These are phyloP conservation scores for Batillaria attramentaria DNA, from an alignment of 1,140 invertebrate genomes.

Conservation along the genomic window DNA sequence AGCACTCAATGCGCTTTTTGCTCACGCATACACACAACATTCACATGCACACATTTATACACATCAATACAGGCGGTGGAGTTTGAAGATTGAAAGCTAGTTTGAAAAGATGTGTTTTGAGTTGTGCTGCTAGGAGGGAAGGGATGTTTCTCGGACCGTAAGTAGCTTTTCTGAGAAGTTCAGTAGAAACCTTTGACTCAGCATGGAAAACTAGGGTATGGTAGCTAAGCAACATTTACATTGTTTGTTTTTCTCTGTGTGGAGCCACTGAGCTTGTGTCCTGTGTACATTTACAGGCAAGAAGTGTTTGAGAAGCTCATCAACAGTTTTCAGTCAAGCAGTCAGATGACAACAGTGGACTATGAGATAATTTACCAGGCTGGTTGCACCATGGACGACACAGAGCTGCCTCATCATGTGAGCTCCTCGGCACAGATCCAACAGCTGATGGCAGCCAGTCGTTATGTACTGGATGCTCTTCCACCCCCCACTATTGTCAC, in stretches of 20 bases:
- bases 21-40: too few relatives aligned
- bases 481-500: slow-evolving; percentile 84
- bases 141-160: too few relatives aligned
- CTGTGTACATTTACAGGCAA: slow-evolving; percentile 9
- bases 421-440: slow-evolving; percentile 80
- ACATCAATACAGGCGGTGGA: too few relatives aligned
- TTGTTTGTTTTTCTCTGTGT: slow-evolving; percentile 35
- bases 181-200: too few relatives aligned
- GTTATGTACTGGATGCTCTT: slow-evolving; percentile 77
- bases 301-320: slow-evolving; percentile 7
- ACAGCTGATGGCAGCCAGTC: slow-evolving; percentile 77
- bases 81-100: too few relatives aligned
- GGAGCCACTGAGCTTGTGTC: neutral
- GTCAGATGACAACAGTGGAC: slow-evolving; percentile 77
- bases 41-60: too few relatives aligned
- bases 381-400: slow-evolving; percentile 89
- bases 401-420: slow-evolving; percentile 84
- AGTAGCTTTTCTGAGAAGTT: too few relatives aligned
- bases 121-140: too few relatives aligned
- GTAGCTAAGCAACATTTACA: too few relatives aligned
- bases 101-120: too few relatives aligned
- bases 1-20: too few relatives aligned
- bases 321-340: neutral
- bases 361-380: slow-evolving; percentile 81
- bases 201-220: too few relatives aligned